Percentiles rank a stretch among this genome's conserved stretches.
These are phyloP conservation scores for Margarornis squamiger DNA, from an alignment of 2,797 vertebrate species.

Conservation along the genomic window DNA sequence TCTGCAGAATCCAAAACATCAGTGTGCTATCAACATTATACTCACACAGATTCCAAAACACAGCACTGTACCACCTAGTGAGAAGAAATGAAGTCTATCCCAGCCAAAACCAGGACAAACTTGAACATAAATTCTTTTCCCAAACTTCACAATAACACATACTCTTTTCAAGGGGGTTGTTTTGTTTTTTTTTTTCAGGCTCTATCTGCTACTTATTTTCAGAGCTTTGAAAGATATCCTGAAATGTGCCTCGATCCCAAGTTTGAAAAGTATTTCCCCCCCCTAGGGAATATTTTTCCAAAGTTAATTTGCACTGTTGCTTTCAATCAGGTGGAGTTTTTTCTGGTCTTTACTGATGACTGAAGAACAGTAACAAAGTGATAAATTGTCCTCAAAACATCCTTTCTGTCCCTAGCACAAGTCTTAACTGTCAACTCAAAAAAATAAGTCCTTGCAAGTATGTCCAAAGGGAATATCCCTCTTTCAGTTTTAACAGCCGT, in stretches of 20 bases:
- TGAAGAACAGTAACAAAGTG: neutral
- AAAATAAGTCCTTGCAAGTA: neutral
- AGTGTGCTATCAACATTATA: neutral
- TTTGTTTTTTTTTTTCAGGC: neutral
- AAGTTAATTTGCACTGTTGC: neutral
- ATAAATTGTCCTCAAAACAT: neutral
- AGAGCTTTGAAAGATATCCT: neutral
- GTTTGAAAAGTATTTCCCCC: neutral
- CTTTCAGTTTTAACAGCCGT: neutral
- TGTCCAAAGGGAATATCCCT: neutral
- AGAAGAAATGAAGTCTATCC: neutral
- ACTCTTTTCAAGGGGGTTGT: rapidly evolving
- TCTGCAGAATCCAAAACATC: neutral
- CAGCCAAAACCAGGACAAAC: neutral
- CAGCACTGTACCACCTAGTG: neutral
- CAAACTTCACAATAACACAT: neutral
- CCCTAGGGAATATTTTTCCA: too few relatives aligned
- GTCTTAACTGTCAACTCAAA: neutral
- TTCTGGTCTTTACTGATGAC: neutral
- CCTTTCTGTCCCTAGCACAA: neutral
- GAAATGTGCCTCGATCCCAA: neutral
- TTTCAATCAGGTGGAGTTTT: neutral
- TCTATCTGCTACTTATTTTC: neutral
- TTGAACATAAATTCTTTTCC: neutral
- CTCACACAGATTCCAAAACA: neutral